phyloP scores from a whole-genome alignment of 2,797 vertebrate genomes.

The Leucoraja ocellata region DNA sequence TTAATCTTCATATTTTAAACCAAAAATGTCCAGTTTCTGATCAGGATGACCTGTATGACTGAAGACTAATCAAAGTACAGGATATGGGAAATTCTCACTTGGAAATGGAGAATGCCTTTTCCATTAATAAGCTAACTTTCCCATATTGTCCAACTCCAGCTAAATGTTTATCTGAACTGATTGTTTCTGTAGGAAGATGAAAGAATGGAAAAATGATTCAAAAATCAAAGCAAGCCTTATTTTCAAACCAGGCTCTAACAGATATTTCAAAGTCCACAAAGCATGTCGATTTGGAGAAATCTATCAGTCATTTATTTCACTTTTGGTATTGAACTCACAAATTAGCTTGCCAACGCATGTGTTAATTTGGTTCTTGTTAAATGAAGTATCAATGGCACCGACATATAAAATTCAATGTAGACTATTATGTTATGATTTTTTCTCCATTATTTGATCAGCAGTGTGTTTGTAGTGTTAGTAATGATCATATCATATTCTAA shows the following conservation, averaged over 20 bases:
- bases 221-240: not conserved
- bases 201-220: not conserved
- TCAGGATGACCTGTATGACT: not conserved
- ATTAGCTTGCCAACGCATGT: no score
- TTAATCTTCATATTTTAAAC: not conserved
- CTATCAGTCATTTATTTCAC: not conserved
- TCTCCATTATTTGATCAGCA: not conserved
- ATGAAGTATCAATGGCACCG: not conserved
- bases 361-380: not conserved
- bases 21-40: not conserved
- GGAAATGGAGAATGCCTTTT: not conserved
- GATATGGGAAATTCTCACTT: not conserved
- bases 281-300: not conserved
- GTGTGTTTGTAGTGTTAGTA: not conserved
- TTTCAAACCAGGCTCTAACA: no score
- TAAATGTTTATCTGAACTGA: no score
- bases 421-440: not conserved
- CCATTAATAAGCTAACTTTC: not conserved
- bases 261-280: no score
- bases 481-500: not conserved
- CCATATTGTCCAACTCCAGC: not conserved
- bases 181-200: not conserved
- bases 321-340: not conserved
- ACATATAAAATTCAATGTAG: not conserved
- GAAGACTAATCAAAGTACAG: not conserved